Conservation (phyloP, 2,888 invertebrate species). For the Drosophila peninsularis region DNA sequence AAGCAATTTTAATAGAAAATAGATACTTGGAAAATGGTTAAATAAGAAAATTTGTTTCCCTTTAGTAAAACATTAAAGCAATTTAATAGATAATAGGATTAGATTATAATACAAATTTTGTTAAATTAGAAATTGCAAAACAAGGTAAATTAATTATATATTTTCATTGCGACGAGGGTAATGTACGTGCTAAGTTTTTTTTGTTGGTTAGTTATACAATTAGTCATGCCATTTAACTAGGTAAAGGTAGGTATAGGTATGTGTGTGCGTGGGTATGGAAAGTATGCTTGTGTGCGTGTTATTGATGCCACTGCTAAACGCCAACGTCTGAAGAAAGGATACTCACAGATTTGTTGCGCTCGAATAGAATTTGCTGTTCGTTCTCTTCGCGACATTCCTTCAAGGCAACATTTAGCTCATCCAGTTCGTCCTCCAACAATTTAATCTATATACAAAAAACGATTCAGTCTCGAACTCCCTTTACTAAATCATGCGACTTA, state of each 20-base stretch:
- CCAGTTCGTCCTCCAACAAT: slow-evolving; percentile 90
- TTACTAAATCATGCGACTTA: slow-evolving; percentile 24
- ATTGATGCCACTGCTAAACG: slow-evolving; percentile 73
- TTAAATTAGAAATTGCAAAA: slow-evolving; percentile 20
- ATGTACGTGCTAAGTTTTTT: slow-evolving; percentile 24
- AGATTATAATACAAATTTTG: slow-evolving; percentile 31
- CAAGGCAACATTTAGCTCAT: slow-evolving; percentile 89
- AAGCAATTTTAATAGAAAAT: slow-evolving; percentile 41
- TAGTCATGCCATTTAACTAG: slow-evolving; percentile 22
- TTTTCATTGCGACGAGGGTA: slow-evolving; percentile 18
- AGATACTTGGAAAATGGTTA: slow-evolving; percentile 27
- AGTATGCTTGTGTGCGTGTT: slow-evolving; percentile 16
- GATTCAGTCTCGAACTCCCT: not conserved
- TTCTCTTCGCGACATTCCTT: slow-evolving; percentile 85
- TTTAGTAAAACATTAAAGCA: slow-evolving; percentile 8
- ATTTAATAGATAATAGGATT: slow-evolving; percentile 33
- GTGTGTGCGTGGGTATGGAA: slow-evolving; percentile 9
- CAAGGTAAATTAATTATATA: slow-evolving; percentile 13
- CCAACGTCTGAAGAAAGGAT: slow-evolving; percentile 73
- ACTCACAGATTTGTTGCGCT: slow-evolving; percentile 87
- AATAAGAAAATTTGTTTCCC: slow-evolving; percentile 12
- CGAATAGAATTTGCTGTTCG: slow-evolving; percentile 86
- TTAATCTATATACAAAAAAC: slow-evolving; percentile 81
- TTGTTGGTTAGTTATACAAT: slow-evolving; percentile 41
- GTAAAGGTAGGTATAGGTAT: not conserved